A percentile compares a stretch with the other conserved stretches of the same genome.
phyloP scores from a whole-genome alignment of 2,888 invertebrate species.

The Archaeoteleia sp. region DNA sequence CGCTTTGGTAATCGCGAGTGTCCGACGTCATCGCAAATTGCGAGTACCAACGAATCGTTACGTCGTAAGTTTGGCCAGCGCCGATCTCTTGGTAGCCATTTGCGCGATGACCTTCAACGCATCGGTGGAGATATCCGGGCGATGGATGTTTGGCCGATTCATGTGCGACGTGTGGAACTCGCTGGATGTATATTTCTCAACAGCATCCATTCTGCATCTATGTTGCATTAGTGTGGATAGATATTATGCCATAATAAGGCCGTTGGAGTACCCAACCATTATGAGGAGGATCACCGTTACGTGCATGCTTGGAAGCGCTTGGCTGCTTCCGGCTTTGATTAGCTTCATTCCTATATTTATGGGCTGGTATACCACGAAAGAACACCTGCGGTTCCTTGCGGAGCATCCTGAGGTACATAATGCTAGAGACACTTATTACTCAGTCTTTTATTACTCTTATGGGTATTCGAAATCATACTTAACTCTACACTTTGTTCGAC shows the following conservation, averaged over 20 bases:
- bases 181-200: conserved; percentile 94
- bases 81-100: conserved; percentile 93
- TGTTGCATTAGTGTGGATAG: conserved; percentile 96
- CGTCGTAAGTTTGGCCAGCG: conserved; percentile 94
- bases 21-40: conserved; percentile 86
- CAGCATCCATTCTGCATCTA: conserved; percentile 92
- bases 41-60: conserved; percentile 95
- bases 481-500: no score
- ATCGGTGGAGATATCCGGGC: conserved; percentile 86
- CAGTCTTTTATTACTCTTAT: no score
- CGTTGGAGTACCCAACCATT: conserved; percentile 92
- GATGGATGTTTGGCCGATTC: conserved; percentile 90
- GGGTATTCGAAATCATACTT: no score
- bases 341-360: conserved; percentile 80
- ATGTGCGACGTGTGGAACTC: conserved; percentile 98
- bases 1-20: conserved; percentile 90
- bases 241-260: conserved; percentile 93
- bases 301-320: conserved; percentile 76
- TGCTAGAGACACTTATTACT: neutral
- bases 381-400: conserved; percentile 77
- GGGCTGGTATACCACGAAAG: conserved; percentile 82
- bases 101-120: conserved; percentile 96
- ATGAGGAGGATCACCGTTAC: conserved; percentile 87
- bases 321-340: conserved; percentile 79
- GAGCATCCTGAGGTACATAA: conserved; percentile 79